Percentiles rank a stretch among this genome's conserved stretches.
These are phyloP conservation scores for Phortica variegata DNA, from an alignment of 1,140 invertebrate species.

Conservation along the genomic window DNA sequence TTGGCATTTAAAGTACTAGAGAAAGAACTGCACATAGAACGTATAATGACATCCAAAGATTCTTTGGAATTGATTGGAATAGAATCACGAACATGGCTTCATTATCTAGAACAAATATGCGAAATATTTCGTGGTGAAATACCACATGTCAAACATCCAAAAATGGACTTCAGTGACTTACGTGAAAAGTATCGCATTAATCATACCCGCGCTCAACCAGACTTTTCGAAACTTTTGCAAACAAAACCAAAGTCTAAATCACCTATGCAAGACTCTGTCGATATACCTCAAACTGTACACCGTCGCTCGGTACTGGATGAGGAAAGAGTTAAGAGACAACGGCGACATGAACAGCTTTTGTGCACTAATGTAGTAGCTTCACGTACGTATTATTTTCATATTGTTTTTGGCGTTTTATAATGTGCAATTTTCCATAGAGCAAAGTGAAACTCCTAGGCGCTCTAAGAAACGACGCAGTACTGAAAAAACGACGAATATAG, in stretches of 20 bases:
- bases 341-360: slow-evolving; percentile 41
- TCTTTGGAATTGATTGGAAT: slow-evolving; percentile 71
- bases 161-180: slow-evolving; percentile 61
- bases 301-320: slow-evolving; percentile 50
- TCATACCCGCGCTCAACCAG: slow-evolving; percentile 41
- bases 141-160: slow-evolving; percentile 75
- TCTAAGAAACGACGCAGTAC: slow-evolving; percentile 54
- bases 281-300: slow-evolving; percentile 40
- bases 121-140: slow-evolving; percentile 81
- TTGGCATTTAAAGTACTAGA: slow-evolving; percentile 80
- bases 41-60: slow-evolving; percentile 81
- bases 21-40: slow-evolving; percentile 69
- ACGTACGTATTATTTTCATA: no score
- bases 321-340: slow-evolving; percentile 46
- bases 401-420: not conserved
- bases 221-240: slow-evolving; percentile 52
- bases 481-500: slow-evolving; percentile 54
- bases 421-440: slow-evolving; percentile 20
- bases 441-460: slow-evolving; percentile 47
- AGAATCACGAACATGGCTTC: slow-evolving; percentile 76
- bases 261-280: slow-evolving; percentile 49
- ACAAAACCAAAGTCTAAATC: slow-evolving; percentile 51
- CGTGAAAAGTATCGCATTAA: slow-evolving; percentile 50
- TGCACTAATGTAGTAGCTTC: slow-evolving; percentile 20
- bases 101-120: slow-evolving; percentile 86